Conservation (phyloP, 2,888 invertebrate species). For the Dascillus cervinus region DNA sequence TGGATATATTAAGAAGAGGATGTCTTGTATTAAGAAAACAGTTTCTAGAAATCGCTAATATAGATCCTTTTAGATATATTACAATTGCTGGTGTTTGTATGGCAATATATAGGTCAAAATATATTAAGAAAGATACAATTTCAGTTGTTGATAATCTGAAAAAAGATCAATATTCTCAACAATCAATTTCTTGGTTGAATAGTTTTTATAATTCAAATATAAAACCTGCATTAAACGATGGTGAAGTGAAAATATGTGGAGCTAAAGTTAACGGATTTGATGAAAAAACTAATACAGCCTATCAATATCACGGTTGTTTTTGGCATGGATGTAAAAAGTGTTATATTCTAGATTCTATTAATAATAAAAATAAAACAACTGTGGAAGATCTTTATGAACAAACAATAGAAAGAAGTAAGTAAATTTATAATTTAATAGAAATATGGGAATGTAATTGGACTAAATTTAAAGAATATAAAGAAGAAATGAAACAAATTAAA, state of each 20-base stretch:
- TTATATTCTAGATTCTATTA: conserved; percentile 7
- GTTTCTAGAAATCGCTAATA: conserved; percentile 14
- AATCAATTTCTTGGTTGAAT: conserved; percentile 15
- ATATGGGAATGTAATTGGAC: conserved; percentile 17
- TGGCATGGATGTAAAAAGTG: conserved; percentile 9
- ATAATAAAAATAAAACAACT: conserved; percentile 7
- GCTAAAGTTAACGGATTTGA: conserved; percentile 3
- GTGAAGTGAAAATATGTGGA: conserved; percentile 4
- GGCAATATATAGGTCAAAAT: conserved; percentile 14
- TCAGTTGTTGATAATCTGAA: conserved; percentile 10
- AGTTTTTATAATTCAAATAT: conserved; percentile 11
- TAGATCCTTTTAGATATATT: conserved; percentile 16
- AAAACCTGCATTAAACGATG: conserved; percentile 7
- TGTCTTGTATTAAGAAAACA: conserved; percentile 13
- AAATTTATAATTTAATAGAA: conserved; percentile 11
- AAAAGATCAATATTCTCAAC: conserved; percentile 12
- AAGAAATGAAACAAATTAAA: conserved; percentile 7
- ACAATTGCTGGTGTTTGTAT: conserved; percentile 16
- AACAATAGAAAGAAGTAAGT: conserved; percentile 9
- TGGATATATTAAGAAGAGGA: conserved; percentile 13
- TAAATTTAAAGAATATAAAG: conserved; percentile 7
- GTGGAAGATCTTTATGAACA: conserved; percentile 9
- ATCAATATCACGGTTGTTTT: conserved; percentile 10
- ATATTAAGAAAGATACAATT: conserved; percentile 12
- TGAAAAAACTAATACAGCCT: conserved; percentile 6